A percentile compares a stretch with the other conserved stretches of the same genome.
Evolutionary conservation across 1,140 invertebrate species (phyloP).

Genomic region (Drosophila sp.): DNA sequence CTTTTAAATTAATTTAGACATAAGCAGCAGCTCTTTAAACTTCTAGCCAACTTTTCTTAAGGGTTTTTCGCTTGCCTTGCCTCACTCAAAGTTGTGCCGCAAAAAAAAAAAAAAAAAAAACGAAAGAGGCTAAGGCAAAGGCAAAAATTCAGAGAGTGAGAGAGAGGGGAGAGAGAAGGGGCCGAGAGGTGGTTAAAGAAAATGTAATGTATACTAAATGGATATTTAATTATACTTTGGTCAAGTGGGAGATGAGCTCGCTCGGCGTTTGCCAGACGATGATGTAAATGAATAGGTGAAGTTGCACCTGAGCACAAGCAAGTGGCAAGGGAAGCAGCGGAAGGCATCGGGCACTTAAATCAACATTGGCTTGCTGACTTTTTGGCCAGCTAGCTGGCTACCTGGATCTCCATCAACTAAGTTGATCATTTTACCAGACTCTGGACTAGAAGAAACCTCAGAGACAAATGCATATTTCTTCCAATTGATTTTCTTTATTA

Average conservation of each 20-base stretch:
- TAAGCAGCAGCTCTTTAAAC: slow-evolving; percentile 76
- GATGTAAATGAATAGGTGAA: slow-evolving; percentile 8
- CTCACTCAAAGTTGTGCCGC: slow-evolving; percentile 34
- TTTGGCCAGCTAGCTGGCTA: no score
- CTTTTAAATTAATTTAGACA: slow-evolving; percentile 80
- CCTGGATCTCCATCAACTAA: no score
- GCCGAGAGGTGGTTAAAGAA: slow-evolving; percentile 32
- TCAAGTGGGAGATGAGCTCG: slow-evolving; percentile 11
- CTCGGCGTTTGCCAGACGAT: slow-evolving; percentile 17
- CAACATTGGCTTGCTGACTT: no score
- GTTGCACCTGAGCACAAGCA: slow-evolving; percentile 28
- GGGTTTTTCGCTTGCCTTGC: slow-evolving; percentile 42
- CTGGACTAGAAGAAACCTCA: no score
- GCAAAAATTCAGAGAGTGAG: no score
- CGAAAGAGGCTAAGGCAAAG: background rate
- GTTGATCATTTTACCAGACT: no score
- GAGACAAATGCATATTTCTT: no score
- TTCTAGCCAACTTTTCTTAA: slow-evolving; percentile 53
- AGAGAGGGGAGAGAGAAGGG: background rate
- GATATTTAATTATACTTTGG: slow-evolving; percentile 79
- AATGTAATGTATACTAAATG: slow-evolving; percentile 79
- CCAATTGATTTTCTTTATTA: no score
- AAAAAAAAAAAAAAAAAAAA: background rate
- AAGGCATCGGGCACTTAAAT: no score
- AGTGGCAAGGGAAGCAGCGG: no score